phyloP scores from a whole-genome alignment of 1,140 invertebrate genomes.

The Heliconius nattereri region DNA sequence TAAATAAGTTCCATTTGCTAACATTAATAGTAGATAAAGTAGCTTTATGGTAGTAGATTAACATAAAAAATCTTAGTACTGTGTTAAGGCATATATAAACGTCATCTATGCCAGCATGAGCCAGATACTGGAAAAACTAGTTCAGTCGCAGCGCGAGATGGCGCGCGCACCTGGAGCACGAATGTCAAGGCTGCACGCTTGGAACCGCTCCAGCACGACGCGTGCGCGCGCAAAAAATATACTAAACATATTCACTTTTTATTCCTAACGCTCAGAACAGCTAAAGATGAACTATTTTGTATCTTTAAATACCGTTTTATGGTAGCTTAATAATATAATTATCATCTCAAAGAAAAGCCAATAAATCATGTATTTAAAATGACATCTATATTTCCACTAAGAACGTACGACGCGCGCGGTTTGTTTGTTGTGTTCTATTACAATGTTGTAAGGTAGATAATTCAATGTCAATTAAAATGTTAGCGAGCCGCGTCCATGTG shows the following conservation, averaged over 20 bases:
- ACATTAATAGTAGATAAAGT: not conserved
- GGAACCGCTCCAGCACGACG: constrained; percentile 68
- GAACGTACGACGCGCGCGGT: constrained; percentile 1
- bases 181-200: constrained; percentile 78
- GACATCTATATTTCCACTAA: not conserved
- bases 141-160: constrained; percentile 57
- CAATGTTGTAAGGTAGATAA: constrained; percentile 56
- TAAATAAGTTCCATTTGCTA: not conserved
- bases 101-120: constrained; percentile 41
- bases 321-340: constrained; percentile 2
- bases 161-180: constrained; percentile 71
- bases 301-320: not conserved
- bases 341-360: not conserved
- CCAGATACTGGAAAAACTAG: constrained; percentile 67
- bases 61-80: constrained; percentile 28
- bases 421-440: constrained; percentile 49
- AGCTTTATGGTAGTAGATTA: constrained; percentile 13
- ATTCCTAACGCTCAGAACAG: not conserved
- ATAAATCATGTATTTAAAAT: not conserved
- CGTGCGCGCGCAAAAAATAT: constrained; percentile 42
- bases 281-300: not conserved
- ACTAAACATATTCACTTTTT: constrained; percentile 27
- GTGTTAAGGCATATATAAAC: constrained; percentile 20
- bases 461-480: constrained; percentile 77
- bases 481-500: constrained; percentile 64